Base-by-base conservation (phyloP, 2,888 invertebrate species). In the Linyphia triangularis region DNA sequence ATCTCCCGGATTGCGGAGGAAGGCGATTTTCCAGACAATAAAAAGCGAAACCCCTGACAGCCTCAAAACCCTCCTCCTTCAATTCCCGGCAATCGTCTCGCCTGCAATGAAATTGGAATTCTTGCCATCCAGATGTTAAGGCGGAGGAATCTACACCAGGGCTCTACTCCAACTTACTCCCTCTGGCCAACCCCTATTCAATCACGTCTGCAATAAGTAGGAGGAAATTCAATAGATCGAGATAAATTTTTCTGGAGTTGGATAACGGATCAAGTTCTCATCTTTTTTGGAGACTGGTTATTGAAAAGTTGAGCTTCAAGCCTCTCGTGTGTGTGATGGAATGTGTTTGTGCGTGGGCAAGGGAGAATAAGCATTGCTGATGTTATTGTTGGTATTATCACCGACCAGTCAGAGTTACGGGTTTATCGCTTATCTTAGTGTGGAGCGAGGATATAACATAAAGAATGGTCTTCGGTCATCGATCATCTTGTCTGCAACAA, bases 181-280 rank as follows among this genome's bases (percentile, higher is more conserved):
- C 81, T 40, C 24, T 13, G 30, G 63, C 70, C 63, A 28, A 26
- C 28, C 24, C 81, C 72, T 63, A 82, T 82, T 82, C 82, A 82
- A 82, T 82, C 82, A 82, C 82, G 24, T 72, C 63, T 28, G 82
- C 24, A 61, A 61, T 82, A 82, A 82, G 72, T 61, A 63, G 63
- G 63, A 72, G 61, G 82, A 82, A 82, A 82, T 82, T 82, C 82
- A 82, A 82, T 82, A 63, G 70, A 59, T 40, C 24, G 10, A 43
- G 7, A 37, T 22, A 33, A 37, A 43, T 72, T 82, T 82, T 72
- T 61, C 19, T 24, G 24, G 43, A 26, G 37, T 43, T 22, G 19
- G 82, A 63, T n/a, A 61, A 43, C 40, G 43, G 82, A 82, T 82
- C 82, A 82, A 82, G 72, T 72, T 82, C 72, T 81, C 81, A 81